A percentile compares a stretch with the other conserved stretches of the same genome.
phyloP scores from a whole-genome alignment of 2,113 vertebrate species.

The Brachypodius melanocephalos region DNA sequence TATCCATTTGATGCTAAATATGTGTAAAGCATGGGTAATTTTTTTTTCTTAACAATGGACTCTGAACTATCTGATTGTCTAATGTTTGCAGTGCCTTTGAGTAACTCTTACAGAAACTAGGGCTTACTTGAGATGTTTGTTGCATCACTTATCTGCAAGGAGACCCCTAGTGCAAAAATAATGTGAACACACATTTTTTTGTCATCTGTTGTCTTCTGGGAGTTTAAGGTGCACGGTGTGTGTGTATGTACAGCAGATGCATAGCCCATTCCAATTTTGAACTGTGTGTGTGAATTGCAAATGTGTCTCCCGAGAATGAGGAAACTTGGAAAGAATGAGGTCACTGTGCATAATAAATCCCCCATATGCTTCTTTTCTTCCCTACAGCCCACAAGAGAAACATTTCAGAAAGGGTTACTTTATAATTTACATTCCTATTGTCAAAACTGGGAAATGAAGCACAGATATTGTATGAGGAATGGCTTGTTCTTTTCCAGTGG shows the following conservation, averaged over 20 bases:
- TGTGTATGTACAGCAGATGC: neutral
- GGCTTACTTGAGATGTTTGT: neutral
- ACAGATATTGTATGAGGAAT: neutral
- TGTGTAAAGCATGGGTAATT: neutral
- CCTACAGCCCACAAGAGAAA: conserved; percentile 22
- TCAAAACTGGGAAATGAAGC: conserved; percentile 34
- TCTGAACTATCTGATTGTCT: neutral
- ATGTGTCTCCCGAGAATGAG: neutral
- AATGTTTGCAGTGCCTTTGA: neutral
- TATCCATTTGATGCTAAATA: neutral
- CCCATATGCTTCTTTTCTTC: conserved; percentile 44
- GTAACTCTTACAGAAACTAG: neutral
- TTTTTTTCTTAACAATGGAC: neutral
- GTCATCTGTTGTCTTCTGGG: neutral
- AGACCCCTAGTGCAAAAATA: neutral
- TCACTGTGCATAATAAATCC: conserved; percentile 51
- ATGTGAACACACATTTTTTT: neutral
- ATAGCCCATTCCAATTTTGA: neutral
- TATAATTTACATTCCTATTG: conserved; percentile 54
- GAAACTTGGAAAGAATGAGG: conserved; percentile 50
- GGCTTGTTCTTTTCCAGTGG: neutral
- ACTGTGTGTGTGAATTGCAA: neutral
- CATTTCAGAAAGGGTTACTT: conserved; percentile 18
- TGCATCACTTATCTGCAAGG: neutral
- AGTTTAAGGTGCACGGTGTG: neutral